A percentile compares a stretch with the other conserved stretches of the same genome.
These are phyloP conservation scores for Tenthredo scrophulariae DNA, from an alignment of 2,888 invertebrate species.

Conservation along the genomic window DNA sequence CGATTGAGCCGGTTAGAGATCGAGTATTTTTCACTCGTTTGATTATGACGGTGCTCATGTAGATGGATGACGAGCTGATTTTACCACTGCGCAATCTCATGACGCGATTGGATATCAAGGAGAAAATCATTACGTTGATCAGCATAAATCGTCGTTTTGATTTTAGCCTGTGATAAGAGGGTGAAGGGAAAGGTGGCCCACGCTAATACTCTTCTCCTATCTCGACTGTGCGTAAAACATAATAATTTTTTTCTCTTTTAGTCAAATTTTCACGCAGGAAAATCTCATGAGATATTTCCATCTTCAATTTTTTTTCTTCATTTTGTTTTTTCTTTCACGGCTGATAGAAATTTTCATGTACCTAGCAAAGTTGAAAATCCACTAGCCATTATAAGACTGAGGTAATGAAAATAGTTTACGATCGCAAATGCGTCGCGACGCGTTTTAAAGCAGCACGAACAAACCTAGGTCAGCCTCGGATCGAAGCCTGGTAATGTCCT, in stretches of 20 bases:
- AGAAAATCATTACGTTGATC: slow-evolving; percentile 44
- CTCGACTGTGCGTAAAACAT: neutral
- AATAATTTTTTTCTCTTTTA: neutral
- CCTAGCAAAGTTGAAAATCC: neutral
- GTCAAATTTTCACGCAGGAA: neutral
- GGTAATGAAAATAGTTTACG: neutral
- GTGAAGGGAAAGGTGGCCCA: neutral
- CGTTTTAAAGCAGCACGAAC: neutral
- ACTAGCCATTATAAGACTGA: neutral
- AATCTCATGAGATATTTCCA: neutral
- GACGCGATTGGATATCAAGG: slow-evolving; percentile 49
- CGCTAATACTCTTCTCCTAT: neutral
- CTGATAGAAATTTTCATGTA: neutral
- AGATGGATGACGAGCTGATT: slow-evolving; percentile 6
- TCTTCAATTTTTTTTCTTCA: too few species aligned
- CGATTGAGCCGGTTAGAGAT: neutral
- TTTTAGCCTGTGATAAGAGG: neutral
- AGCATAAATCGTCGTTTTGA: neutral
- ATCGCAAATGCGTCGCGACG: neutral
- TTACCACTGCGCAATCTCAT: slow-evolving; percentile 45
- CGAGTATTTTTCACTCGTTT: slow-evolving; percentile 17
- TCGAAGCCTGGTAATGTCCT: slow-evolving; percentile 39
- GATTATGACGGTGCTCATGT: neutral
- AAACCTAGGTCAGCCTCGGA: slow-evolving; percentile 45
- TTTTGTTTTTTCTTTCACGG: neutral